phyloP scores from a whole-genome alignment of 2,113 vertebrate species.

The Lathamus discolor region DNA sequence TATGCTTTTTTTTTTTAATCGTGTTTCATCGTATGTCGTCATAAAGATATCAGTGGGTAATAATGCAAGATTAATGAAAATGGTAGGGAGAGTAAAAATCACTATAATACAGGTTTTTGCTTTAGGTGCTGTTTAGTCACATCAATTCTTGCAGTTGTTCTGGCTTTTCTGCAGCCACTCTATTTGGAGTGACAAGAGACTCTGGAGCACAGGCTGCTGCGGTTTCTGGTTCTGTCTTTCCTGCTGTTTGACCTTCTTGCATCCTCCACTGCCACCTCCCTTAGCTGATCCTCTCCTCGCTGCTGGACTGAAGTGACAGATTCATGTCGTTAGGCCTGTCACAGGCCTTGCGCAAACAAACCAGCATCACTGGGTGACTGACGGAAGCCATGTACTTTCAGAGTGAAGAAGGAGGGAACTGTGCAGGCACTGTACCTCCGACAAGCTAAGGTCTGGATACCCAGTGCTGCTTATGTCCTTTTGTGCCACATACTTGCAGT shows the following conservation, averaged over 20 bases:
- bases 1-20: background rate
- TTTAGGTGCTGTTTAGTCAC: background rate
- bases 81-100: background rate
- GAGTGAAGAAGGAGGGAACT: background rate
- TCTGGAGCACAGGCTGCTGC: background rate
- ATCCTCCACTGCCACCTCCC: background rate
- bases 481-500: fast-evolving
- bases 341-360: fast-evolving
- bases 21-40: background rate
- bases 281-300: background rate
- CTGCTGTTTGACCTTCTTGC: background rate
- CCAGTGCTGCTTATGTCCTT: background rate
- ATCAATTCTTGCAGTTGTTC: background rate
- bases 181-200: background rate
- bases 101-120: background rate
- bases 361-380: background rate
- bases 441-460: background rate
- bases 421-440: background rate
- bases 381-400: background rate
- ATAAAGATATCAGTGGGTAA: background rate
- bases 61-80: background rate
- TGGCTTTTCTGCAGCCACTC: background rate
- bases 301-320: background rate
- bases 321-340: background rate
- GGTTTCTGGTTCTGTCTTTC: background rate